Percentiles rank a stretch among this genome's conserved stretches.
phyloP scores from a whole-genome alignment of 2,113 vertebrate genomes.

The Clarias gariepinus region DNA sequence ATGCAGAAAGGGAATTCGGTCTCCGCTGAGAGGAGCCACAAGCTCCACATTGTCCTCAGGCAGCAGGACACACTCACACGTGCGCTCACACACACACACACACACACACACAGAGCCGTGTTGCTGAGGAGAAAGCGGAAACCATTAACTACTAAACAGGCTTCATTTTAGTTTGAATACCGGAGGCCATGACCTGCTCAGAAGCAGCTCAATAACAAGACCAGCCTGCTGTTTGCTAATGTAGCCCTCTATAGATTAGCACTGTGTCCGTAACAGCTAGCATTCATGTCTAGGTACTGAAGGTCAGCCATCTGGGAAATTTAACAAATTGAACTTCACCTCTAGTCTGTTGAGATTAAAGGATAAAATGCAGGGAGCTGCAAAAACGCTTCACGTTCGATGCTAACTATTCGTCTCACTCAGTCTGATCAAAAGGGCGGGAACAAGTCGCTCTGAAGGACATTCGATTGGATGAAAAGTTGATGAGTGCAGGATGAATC shows the following conservation, averaged over 20 bases:
- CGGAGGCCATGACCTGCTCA: conserved; percentile 27
- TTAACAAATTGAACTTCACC: not conserved
- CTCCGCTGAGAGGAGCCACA: conserved; percentile 39
- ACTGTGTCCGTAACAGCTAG: not conserved
- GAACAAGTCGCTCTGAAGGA: not conserved
- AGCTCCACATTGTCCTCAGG: conserved; percentile 40
- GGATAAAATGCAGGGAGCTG: not conserved
- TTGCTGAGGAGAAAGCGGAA: conserved; percentile 29
- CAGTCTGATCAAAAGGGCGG: not conserved
- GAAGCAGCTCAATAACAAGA: conserved; percentile 22
- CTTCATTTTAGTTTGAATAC: conserved; percentile 25
- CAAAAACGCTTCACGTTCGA: not conserved
- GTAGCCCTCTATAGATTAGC: conserved; percentile 6
- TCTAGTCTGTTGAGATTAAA: not conserved
- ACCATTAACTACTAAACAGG: conserved; percentile 19
- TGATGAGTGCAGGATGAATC: not conserved
- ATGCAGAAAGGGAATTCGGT: conserved; percentile 40
- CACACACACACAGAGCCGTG: not conserved
- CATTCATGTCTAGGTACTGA: not conserved
- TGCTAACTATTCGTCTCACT: not conserved
- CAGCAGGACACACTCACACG: conserved; percentile 15
- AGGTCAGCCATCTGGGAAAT: conserved; percentile 7
- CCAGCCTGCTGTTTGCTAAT: conserved; percentile 21
- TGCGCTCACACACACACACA: conserved; percentile 9
- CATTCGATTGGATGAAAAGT: not conserved